Percentiles rank a stretch among this genome's conserved stretches.
Conservation (phyloP, 2,797 vertebrate species). For the Danio jaintianensis region DNA sequence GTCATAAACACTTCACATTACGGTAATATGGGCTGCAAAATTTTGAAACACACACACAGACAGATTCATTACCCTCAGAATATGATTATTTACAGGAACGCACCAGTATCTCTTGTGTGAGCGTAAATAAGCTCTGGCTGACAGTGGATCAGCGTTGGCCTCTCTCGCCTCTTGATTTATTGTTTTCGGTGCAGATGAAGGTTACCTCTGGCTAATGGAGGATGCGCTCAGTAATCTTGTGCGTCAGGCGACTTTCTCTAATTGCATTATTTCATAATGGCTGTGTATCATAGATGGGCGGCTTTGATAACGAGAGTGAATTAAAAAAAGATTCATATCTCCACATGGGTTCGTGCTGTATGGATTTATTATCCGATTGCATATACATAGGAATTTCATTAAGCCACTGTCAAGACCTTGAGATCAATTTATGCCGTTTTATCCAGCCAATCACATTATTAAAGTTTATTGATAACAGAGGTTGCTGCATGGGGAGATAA, state of each 20-base stretch:
- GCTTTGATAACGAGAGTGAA: slow-evolving; percentile 7
- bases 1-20: neutral
- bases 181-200: neutral
- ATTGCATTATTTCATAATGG: slow-evolving; percentile 51
- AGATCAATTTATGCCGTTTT: slow-evolving; percentile 39
- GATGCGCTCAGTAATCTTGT: slow-evolving; percentile 31
- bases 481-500: neutral
- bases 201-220: slow-evolving; percentile 25
- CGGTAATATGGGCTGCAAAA: neutral
- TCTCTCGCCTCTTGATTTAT: slow-evolving; percentile 1
- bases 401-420: slow-evolving; percentile 15
- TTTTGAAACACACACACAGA: neutral
- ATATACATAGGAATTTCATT: slow-evolving; percentile 41
- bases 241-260: slow-evolving; percentile 42
- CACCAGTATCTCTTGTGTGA: neutral
- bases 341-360: slow-evolving; percentile 35
- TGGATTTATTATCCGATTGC: slow-evolving; percentile 38
- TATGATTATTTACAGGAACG: neutral
- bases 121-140: neutral
- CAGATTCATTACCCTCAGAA: neutral
- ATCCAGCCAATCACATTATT: slow-evolving; percentile 29
- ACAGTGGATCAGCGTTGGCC: neutral
- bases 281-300: slow-evolving; percentile 23
- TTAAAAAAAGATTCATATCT: slow-evolving; percentile 49
- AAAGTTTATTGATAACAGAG: slow-evolving; percentile 6